phyloP scores from a whole-genome alignment of 2,113 vertebrate genomes.

The Rhinogobius similis region DNA sequence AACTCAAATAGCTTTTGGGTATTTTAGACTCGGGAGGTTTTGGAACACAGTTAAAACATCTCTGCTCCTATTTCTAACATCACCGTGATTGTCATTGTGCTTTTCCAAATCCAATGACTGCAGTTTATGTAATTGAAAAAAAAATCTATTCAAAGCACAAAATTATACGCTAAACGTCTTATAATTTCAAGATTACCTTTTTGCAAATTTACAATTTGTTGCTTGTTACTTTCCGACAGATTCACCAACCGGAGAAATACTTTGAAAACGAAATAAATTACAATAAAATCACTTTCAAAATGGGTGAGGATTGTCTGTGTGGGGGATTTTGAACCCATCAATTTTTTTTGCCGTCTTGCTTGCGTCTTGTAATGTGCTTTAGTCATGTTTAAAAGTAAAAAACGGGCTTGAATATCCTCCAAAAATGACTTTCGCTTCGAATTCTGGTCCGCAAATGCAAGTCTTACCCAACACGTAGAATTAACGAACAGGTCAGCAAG shows the following conservation, averaged over 20 bases:
- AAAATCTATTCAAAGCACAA: constrained; percentile 40
- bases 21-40: neutral
- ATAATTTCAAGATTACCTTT: neutral
- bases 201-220: constrained; percentile 45
- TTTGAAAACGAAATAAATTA: constrained; percentile 65
- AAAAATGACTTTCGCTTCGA: neutral
- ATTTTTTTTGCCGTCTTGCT: too few species aligned
- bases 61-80: neutral
- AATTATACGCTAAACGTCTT: constrained; percentile 33
- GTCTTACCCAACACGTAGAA: constrained; percentile 21
- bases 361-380: constrained; percentile 51
- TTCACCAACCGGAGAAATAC: constrained; percentile 64
- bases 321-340: constrained; percentile 61
- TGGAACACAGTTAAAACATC: neutral
- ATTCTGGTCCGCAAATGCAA: neutral
- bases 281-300: constrained; percentile 68
- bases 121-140: constrained; percentile 42
- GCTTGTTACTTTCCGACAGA: constrained; percentile 32
- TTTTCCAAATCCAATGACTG: constrained; percentile 22
- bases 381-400: constrained; percentile 38
- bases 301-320: constrained; percentile 61
- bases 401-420: neutral
- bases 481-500: constrained; percentile 30
- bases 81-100: neutral
- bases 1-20: neutral